Percentiles rank a stretch among this genome's conserved stretches.
These are phyloP conservation scores for Podotricha telesiphe DNA, from an alignment of 2,888 invertebrate species.

Conservation along the genomic window DNA sequence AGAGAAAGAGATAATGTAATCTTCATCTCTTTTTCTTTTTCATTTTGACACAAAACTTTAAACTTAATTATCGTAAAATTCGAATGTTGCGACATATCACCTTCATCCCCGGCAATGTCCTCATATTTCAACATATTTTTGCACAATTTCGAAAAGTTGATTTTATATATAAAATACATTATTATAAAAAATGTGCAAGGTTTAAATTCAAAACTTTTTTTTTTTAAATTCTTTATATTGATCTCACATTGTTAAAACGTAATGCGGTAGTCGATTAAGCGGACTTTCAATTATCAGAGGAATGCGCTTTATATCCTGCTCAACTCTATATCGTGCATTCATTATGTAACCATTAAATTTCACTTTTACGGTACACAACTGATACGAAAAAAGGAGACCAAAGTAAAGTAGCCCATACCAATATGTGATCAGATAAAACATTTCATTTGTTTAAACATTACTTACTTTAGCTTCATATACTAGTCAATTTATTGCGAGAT, in stretches of 20 bases:
- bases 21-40: no score
- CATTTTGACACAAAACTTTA: no score
- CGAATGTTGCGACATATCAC: no score
- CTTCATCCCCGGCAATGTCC: no score
- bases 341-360: constrained; percentile 10
- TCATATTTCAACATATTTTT: background rate
- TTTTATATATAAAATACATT: background rate
- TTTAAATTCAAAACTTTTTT: no score
- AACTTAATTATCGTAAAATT: no score
- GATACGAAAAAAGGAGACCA: no score
- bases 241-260: constrained; percentile 1
- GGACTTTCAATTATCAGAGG: constrained; percentile 12
- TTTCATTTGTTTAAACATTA: background rate
- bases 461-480: no score
- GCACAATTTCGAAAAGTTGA: background rate
- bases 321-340: constrained; percentile 2
- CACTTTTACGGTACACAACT: background rate
- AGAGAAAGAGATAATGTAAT: no score
- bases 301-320: constrained; percentile 22
- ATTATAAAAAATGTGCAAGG: no score
- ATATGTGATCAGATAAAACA: background rate
- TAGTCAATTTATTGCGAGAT: no score
- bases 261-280: background rate
- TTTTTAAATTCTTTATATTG: background rate
- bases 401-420: no score